Evolutionary conservation across 2,113 vertebrate species (phyloP), one percentile per base, ranked within the genome.

Genomic region (Copsychus sechellarum): DNA sequence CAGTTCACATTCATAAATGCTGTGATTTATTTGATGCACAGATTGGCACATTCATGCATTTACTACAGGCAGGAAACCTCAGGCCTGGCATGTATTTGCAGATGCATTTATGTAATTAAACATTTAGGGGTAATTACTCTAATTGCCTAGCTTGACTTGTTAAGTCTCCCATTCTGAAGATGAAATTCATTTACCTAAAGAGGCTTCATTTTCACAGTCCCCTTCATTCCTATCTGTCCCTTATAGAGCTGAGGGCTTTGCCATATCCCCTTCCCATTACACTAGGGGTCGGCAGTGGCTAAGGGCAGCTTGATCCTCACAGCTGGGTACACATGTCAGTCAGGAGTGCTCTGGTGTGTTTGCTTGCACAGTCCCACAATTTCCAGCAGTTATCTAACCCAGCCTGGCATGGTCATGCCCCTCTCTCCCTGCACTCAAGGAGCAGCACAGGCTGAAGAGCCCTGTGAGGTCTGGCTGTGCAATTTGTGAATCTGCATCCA

Each of bases 111-210:
- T 62, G 42, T 80, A 93, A 95, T 77, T 92, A 70, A 80, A 90
- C 74, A 73, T 88, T 90, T 51, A 62, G 26, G 16, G 28, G 56
- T 86, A 90, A 94, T 93, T 90, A 82, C 31, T 90, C 67, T 90
- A 90, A 95, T 81, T 94, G 76, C 86, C 64, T 67, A 56, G 61
- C 70, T 81, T 64, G 48, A 60, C 36, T 94, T 54, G 26, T 74
- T 91, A 81, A 51, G 43, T 12, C 22, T 96, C 40, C n/a, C 12
- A 23, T 81, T 82, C 73, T 19, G 69, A 91, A 53, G 36, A 71
- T 45, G 13, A 79, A 90, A 82, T 64, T 79, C 0, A 61, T 80
- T 76, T 79, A 74, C 78, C 45, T 79, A 36, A 84, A 79, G 53
- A 72, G 18, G 45, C n/a, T 79, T 48, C 10, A 43, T 71, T 88